Evolutionary conservation across 2,797 vertebrate genomes (phyloP), one percentile per base, ranked within the genome.

Genomic region (Sebastes kiyomatsui): DNA sequence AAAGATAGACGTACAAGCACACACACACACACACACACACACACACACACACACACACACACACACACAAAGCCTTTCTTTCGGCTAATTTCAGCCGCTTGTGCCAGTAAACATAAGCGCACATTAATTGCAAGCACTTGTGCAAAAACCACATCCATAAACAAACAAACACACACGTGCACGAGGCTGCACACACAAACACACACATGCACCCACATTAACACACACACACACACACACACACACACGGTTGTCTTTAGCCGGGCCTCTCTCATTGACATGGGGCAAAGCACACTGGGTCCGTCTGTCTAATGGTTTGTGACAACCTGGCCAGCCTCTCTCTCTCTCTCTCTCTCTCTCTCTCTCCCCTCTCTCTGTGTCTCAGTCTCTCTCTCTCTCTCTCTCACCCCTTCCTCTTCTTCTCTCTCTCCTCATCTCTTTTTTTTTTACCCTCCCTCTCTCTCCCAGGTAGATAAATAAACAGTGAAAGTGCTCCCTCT

Each of bases 391-490:
- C 27, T 27, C 25, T 25, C 25, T 25, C 27, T 27, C 27, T 27
- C 27, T 27, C 27, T 27, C 4, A 27, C 27, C 27, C 4, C 27
- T 27, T 27, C 27, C 27, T 27, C 27, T 27, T 27, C 27, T 27
- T 27, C 27, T 27, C 27, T 27, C 27, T 27, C 27, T 27, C 27
- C 27, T 27, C 27, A 27, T 27, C 27, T 27, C 4, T 27, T 27
- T 27, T 27, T 27, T 72, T 58, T 68, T 35, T 20, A 20, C 22
- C 27, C 64, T 52, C 72, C 38, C 71, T 54, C 62, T 35, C 77
- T 81, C 86, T 84, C 90, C 87, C 93, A 94, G 94, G 92, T 93
- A 93, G 90, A 92, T 94, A 95, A 95, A 95, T 94, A 95, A 95
- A 95, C 94, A 94, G 87, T 77, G 89, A 93, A 94, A 93, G 90